These are phyloP conservation scores for Selenia dentaria DNA, from an alignment of 2,888 invertebrate species.

Conservation along the genomic window DNA sequence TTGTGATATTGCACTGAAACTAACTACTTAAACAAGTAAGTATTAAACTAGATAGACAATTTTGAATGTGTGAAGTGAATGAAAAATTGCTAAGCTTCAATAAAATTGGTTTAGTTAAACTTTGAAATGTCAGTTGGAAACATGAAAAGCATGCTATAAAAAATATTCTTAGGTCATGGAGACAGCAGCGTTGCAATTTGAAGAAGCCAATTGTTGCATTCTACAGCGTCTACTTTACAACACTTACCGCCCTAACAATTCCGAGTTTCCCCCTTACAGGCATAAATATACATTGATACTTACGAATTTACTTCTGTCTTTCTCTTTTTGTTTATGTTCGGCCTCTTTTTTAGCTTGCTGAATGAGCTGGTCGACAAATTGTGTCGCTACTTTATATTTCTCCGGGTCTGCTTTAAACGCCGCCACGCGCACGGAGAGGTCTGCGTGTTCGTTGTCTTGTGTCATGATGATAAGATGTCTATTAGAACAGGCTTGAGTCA, in stretches of 20 bases:
- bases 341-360: constrained; percentile 86
- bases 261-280: constrained; percentile 72
- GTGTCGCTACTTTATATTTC: constrained; percentile 82
- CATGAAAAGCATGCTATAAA: constrained; percentile 49
- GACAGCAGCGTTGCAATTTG: constrained; percentile 53
- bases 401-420: constrained; percentile 85
- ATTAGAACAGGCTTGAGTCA: constrained; percentile 14
- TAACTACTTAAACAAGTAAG: constrained; percentile 25
- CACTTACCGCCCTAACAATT: constrained; percentile 82
- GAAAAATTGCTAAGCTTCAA: constrained; percentile 24
- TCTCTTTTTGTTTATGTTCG: constrained; percentile 82
- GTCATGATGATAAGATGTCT: constrained; percentile 56
- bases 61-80: constrained; percentile 28
- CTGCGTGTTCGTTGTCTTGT: constrained; percentile 64
- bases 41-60: constrained; percentile 4
- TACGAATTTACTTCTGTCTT: constrained; percentile 84
- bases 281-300: constrained; percentile 81
- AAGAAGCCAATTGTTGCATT: constrained; percentile 68
- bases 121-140: constrained; percentile 10
- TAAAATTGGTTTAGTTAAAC: constrained; percentile 4
- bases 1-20: constrained; percentile 17
- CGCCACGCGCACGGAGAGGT: constrained; percentile 77
- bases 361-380: constrained; percentile 86
- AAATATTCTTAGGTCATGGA: constrained; percentile 30
- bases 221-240: constrained; percentile 65